Evolutionary conservation across 2,797 vertebrate genomes (phyloP).

Genomic region (Acipenser oxyrinchus): DNA sequence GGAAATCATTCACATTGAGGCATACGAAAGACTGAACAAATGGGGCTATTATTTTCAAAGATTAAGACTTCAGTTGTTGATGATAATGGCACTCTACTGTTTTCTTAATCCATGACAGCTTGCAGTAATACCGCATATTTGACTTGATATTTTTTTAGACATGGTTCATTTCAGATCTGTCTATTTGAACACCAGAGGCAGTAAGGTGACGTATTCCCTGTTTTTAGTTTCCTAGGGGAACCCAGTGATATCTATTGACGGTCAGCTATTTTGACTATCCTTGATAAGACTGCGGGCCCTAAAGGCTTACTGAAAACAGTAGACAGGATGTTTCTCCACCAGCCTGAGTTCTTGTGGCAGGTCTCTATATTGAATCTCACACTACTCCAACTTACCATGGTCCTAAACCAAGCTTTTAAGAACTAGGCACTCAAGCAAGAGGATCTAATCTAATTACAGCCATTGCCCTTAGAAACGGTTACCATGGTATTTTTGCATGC

Average conservation of each 20-base stretch:
- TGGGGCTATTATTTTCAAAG: neutral
- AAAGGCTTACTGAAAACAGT: conserved; percentile 12
- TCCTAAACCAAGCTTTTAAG: neutral
- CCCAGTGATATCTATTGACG: conserved; percentile 61
- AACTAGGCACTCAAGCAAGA: neutral
- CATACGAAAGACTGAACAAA: neutral
- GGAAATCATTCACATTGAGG: neutral
- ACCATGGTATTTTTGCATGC: too few relatives aligned
- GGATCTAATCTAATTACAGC: too few relatives aligned
- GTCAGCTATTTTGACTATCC: conserved; percentile 63
- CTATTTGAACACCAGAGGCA: conserved; percentile 56
- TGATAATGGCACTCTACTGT: neutral
- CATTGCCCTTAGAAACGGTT: too few relatives aligned
- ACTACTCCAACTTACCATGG: neutral
- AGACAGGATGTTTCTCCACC: conserved; percentile 45
- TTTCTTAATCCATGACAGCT: neutral
- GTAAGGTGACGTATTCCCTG: conserved; percentile 20
- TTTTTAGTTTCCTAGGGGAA: conserved; percentile 48
- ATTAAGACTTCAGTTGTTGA: neutral
- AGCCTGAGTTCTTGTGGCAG: neutral
- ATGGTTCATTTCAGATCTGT: conserved; percentile 32
- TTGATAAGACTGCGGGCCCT: conserved; percentile 52
- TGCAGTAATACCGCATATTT: conserved; percentile 31
- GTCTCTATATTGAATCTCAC: conserved; percentile 16
- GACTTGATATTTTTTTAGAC: conserved; percentile 26